Conservation (phyloP, 1,140 invertebrate genomes). For the Magallana ariakensis region DNA sequence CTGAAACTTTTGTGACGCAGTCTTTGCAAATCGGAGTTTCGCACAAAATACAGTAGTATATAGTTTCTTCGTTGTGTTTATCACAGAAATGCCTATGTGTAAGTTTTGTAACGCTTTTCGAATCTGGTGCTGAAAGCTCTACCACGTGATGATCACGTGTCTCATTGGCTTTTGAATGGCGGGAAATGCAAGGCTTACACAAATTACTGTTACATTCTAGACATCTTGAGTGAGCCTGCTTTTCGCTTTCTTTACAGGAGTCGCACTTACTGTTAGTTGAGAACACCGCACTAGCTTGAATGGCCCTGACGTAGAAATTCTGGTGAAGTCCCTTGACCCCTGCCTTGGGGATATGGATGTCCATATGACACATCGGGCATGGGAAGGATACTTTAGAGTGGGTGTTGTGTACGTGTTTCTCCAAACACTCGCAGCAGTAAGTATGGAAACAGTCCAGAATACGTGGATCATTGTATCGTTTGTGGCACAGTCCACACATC, state of each 20-base stretch:
- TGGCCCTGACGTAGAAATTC: slow-evolving; percentile 56
- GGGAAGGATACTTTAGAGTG: slow-evolving; percentile 52
- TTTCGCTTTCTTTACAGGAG: slow-evolving; percentile 43
- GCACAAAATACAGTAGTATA: slow-evolving; percentile 62
- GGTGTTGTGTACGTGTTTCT: slow-evolving; percentile 39
- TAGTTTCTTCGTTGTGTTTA: slow-evolving; percentile 62
- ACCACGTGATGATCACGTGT: slow-evolving; percentile 53
- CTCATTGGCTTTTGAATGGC: slow-evolving; percentile 42
- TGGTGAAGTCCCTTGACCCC: slow-evolving; percentile 48
- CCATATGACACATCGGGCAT: slow-evolving; percentile 51
- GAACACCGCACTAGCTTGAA: slow-evolving; percentile 57
- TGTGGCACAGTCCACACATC: slow-evolving; percentile 50
- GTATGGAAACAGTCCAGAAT: slow-evolving; percentile 56
- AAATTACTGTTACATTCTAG: slow-evolving; percentile 56
- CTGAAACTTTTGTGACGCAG: slow-evolving; percentile 61
- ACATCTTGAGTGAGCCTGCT: slow-evolving; percentile 44
- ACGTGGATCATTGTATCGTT: slow-evolving; percentile 53
- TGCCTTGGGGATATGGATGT: slow-evolving; percentile 53
- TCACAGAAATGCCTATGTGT: slow-evolving; percentile 57
- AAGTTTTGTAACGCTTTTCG: slow-evolving; percentile 54
- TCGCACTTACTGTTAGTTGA: slow-evolving; percentile 55
- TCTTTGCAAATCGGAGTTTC: slow-evolving; percentile 61
- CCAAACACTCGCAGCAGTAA: slow-evolving; percentile 56
- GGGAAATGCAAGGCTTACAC: slow-evolving; percentile 48
- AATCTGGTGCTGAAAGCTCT: slow-evolving; percentile 43